Base-by-base conservation (phyloP, 2,888 invertebrate genomes). In the Coenonympha glycerion region DNA sequence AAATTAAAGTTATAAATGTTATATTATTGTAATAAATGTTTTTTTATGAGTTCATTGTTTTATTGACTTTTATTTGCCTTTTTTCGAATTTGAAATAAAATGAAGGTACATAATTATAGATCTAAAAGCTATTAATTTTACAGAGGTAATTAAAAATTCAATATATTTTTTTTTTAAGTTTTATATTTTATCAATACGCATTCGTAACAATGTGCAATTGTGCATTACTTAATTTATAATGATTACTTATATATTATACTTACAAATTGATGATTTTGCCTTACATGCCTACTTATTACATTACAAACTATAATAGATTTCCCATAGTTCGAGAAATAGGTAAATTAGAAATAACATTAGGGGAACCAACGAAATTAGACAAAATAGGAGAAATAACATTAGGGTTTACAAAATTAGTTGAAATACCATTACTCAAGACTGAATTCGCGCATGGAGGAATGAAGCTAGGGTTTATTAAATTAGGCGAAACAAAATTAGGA, bases 361-460 rank as follows among this genome's bases (percentile, higher is more conserved):
- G 3, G 3, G 40, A 15, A 11, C 26, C 6, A 9, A 37, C 6
- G 1, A 33, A 52, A 31, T 46, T 48, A 6, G 26, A n/a, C 26
- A n/a, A 8, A 26, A 3, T 26, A 28, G 41, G 13, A 26, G 40
- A 15, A 8, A 26, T 15, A 24, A 57, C n/a, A 42, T 45, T 60
- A 49, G 62, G 52, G 6, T 60, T 24, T 39, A 60, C 26, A 3
- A 56, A 2, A 33, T 49, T 66, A 53, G 67, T 52, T 22, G 61
- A 39, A 11, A 48, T 3, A 26, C 48, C 1, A 47, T 53, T 58
- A n/a, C 53, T 39, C 26, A 47, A 47, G 15, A 62, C 16, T 0
- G 71, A 61, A 19, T 77, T 77, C 6, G 71, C 55, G 21, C n/a
- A 9, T 2, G 24, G 31, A 37, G 33, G 16, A 6, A 24, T n/a